Evolutionary conservation across 1,140 invertebrate genomes (phyloP), one percentile per base, ranked within the genome.

Genomic region (Geopemphigus sp.): DNA sequence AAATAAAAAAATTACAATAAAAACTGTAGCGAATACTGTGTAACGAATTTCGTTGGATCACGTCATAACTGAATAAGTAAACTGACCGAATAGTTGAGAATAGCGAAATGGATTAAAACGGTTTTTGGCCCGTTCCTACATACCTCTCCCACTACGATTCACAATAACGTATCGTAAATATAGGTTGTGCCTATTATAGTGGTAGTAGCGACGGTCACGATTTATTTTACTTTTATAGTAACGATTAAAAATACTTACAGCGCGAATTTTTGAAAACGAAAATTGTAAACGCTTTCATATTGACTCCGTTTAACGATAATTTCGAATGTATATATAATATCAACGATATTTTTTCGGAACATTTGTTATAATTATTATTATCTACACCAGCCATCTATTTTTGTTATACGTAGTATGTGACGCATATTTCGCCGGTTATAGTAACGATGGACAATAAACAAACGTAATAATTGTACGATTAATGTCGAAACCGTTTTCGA

Each of bases 81-180:
- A 78, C 57, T 29, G n/a, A 26, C 57, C 54, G 29, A 76, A 76
- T 59, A 59, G 19, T 59, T 24, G 17, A 29, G 32, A 57, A 76
- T 47, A 78, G 24, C 29, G 61, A 61, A 78, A 78, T 63, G 74
- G 74, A 61, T 78, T 17, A 26, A 61, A 78, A 78, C 32, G 22
- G 5, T 26, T 61, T 63, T 78, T 78, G 74, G 74, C 57, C 29
- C 1, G 17, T 32, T 14, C 22, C 15, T 39, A 26, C 57, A 17
- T 78, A 26, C 22, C 32, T 61, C 74, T 19, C 74, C 74, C 74
- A 61, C 74, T 50, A 78, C 10, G 47, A 39, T 3, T 39, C 32
- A 39, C 47, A 39, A 59, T 14, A 29, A 39, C 19, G 22, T 50
- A 22, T 50, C 64, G 12, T n/a, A 6, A 50, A 68, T 39, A 68